Base-by-base conservation (phyloP, 2,888 invertebrate genomes). In the Sarcophaga carnaria region DNA sequence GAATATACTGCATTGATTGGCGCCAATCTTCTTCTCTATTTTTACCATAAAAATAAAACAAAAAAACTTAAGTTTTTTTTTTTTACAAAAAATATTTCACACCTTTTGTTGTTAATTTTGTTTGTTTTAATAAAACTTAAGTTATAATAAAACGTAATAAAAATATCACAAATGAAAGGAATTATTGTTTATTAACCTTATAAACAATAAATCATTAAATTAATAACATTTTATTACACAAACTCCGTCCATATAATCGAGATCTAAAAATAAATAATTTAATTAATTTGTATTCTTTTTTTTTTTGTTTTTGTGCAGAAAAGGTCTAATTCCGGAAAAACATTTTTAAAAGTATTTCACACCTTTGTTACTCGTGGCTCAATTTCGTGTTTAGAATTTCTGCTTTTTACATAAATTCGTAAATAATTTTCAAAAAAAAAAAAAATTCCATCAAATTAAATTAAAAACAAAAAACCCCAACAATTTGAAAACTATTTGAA, bases 401-500 rank as follows among this genome's bases (percentile, higher is more conserved):
- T 14, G 5, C 4, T 54, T 54, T 54, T 54, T 3, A 14, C 17
- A 3, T 12, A 14, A 14, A 14, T 54, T 54, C 54, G 54, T 54
- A 37, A 37, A 37, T 37, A 37, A 6, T 27, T 37, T 1, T 0
- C 14, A 49, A 49, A 49, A 49, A 14, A 49, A 14, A 49, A n/a
- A 62, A 67, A 69, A 64, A 27, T 63, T 47, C 25, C 27, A 25
- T 60, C 47, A 70, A 70, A 69, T 60, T 45, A 45, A 70, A 11
- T 20, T 62, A 37, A 37, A 37, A 10, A 37, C 37, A 64, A 25
- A 17, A 22, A 66, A 8, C 20, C 14, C 59, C 54, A 67, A 63
- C 22, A 78, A 60, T 60, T 62, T 60, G 77, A 37, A 69, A 77
- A 67, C 60, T 37, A 72, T 62, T 72, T 72, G 20, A 59, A 69